These are phyloP conservation scores for Metaphire vulgaris DNA, from an alignment of 1,140 invertebrate genomes.

Conservation along the genomic window DNA sequence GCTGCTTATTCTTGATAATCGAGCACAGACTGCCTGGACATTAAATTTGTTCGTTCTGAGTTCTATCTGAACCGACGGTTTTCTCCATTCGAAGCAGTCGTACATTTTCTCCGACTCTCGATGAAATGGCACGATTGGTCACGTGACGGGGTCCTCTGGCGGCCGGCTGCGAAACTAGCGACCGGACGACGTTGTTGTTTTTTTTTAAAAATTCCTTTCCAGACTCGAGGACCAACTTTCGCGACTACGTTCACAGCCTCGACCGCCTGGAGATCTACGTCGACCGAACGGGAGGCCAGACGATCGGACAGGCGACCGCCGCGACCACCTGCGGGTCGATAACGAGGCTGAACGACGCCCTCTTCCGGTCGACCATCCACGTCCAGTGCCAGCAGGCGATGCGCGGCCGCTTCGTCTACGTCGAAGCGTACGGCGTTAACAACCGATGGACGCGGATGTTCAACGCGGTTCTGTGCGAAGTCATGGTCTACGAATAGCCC, in stretches of 20 bases:
- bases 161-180: too few species aligned
- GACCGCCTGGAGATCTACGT: constrained; percentile 57
- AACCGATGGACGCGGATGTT: constrained; percentile 52
- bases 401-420: constrained; percentile 52
- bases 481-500: too few species aligned
- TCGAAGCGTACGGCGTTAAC: constrained; percentile 50
- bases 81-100: too few species aligned
- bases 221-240: constrained; percentile 51
- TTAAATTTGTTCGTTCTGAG: too few species aligned
- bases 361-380: constrained; percentile 48
- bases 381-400: constrained; percentile 47
- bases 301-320: constrained; percentile 39
- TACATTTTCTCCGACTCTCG: too few species aligned
- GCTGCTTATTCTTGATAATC: too few species aligned
- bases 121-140: too few species aligned
- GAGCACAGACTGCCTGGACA: too few species aligned
- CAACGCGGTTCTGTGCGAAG: constrained; percentile 51
- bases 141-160: too few species aligned
- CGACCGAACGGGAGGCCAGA: constrained; percentile 49
- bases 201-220: too few species aligned
- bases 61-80: too few species aligned
- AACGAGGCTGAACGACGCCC: constrained; percentile 50
- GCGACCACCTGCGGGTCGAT: constrained; percentile 40
- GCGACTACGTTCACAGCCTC: constrained; percentile 56
- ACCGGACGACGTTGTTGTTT: too few species aligned